phyloP scores from a whole-genome alignment of 30 jellyfish, hydroid and myxozoan genomes.

The Rhopilema esculentum region DNA sequence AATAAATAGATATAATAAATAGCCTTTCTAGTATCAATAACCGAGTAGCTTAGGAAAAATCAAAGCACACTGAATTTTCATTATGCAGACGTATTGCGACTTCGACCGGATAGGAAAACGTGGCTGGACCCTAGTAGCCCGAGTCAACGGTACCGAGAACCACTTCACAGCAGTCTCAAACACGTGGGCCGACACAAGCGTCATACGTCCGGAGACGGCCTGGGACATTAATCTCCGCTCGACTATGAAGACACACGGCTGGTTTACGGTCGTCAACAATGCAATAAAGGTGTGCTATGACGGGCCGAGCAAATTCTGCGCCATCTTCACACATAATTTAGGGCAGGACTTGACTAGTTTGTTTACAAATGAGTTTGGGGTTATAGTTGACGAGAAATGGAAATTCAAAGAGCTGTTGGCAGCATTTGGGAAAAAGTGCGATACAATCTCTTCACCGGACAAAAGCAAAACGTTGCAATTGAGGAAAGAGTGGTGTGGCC shows the following conservation, averaged over 20 bases:
- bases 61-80: not conserved
- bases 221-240: conserved; percentile 76
- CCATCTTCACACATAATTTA: conserved; percentile 88
- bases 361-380: conserved; percentile 90
- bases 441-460: conserved; percentile 38
- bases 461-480: conserved; percentile 19
- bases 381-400: conserved; percentile 92
- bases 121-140: conserved; percentile 99
- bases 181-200: conserved; percentile 99
- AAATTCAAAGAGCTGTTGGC: conserved; percentile 76
- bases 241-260: conserved; percentile 94
- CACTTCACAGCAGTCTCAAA: conserved; percentile 94
- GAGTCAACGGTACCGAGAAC: conserved; percentile 96
- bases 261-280: conserved; percentile 87
- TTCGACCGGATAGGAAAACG: conserved; percentile 84
- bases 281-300: conserved; percentile 94
- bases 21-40: not conserved
- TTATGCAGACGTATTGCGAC: conserved; percentile 93
- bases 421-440: conserved; percentile 93
- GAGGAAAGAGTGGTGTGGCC: conserved; percentile 96
- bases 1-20: too few species aligned
- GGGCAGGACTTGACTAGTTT: conserved; percentile 83
- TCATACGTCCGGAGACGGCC: conserved; percentile 87
- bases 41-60: not conserved
- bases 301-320: conserved; percentile 95